Evolutionary conservation across 1,140 invertebrate genomes (phyloP).

Genomic region (Bradynema listronoti): DNA sequence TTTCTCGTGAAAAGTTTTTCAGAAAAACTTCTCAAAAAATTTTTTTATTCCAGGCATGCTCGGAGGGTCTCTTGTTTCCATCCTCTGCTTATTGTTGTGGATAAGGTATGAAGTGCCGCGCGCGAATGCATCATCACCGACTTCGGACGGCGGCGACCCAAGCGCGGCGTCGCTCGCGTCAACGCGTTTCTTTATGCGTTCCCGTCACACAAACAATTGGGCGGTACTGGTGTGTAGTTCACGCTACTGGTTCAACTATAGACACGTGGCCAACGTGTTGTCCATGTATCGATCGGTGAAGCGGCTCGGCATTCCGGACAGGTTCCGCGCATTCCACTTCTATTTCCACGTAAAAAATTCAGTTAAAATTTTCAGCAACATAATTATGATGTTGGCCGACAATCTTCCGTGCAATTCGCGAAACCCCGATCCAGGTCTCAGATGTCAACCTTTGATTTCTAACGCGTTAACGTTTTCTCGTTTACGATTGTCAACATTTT

Average conservation of each 20-base stretch:
- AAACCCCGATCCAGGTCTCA: conserved; percentile 80
- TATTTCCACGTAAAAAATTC: neutral
- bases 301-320: conserved; percentile 88
- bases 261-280: conserved; percentile 95
- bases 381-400: conserved; percentile 96
- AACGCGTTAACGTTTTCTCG: neutral
- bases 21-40: too few species aligned
- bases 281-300: conserved; percentile 97
- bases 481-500: conserved; percentile 18
- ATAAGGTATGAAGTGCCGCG: too few species aligned
- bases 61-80: too few species aligned
- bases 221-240: conserved; percentile 96
- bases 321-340: conserved; percentile 56
- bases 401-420: conserved; percentile 98
- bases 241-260: conserved; percentile 98
- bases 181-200: conserved; percentile 33
- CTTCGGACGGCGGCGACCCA: too few species aligned
- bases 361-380: conserved; percentile 62
- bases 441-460: neutral
- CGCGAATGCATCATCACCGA: too few species aligned
- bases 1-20: too few species aligned
- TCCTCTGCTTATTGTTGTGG: too few species aligned
- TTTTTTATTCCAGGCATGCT: too few species aligned
- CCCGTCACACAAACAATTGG: conserved; percentile 93
- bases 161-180: too few species aligned